Conservation (phyloP, 2,113 vertebrate species). For the Epinephelus moara region DNA sequence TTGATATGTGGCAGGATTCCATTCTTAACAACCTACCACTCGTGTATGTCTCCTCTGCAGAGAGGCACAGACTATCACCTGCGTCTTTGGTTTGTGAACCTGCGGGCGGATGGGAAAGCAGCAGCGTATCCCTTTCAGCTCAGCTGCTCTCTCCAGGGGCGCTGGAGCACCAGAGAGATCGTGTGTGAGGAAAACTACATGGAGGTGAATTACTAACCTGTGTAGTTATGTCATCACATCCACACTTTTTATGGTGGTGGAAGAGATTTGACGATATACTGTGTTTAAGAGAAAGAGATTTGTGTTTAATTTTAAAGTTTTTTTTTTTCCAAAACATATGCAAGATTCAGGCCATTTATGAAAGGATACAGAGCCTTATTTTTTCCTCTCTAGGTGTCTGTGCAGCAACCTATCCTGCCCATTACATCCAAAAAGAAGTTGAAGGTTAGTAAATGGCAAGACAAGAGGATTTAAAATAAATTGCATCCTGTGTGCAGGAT, state of each 20-base stretch:
- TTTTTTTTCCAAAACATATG: not conserved
- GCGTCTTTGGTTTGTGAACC: slow-evolving; percentile 62
- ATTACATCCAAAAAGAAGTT: not conserved
- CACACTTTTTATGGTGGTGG: not conserved
- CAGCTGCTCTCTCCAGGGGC: slow-evolving; percentile 30
- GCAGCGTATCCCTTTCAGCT: slow-evolving; percentile 57
- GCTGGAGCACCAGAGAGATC: slow-evolving; percentile 60
- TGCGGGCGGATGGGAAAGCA: slow-evolving; percentile 18
- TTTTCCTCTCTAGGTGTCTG: slow-evolving; percentile 55
- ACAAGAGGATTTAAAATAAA: not conserved
- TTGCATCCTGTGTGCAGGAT: not conserved
- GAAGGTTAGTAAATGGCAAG: not conserved
- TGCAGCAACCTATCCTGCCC: slow-evolving; percentile 23
- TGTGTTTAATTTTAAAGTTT: too few relatives aligned
- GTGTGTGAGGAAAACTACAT: slow-evolving; percentile 77
- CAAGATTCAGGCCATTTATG: not conserved
- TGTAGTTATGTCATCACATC: not conserved
- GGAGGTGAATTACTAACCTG: slow-evolving; percentile 57
- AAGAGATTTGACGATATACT: not conserved
- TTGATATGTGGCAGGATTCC: not conserved
- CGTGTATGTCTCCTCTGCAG: slow-evolving; percentile 33
- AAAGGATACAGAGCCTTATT: not conserved
- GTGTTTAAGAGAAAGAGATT: not conserved
- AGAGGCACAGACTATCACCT: slow-evolving; percentile 51
- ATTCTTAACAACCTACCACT: not conserved